A percentile compares a stretch with the other conserved stretches of the same genome.
Evolutionary conservation across 2,113 vertebrate genomes (phyloP).

Genomic region (Chroicocephalus ridibundus): DNA sequence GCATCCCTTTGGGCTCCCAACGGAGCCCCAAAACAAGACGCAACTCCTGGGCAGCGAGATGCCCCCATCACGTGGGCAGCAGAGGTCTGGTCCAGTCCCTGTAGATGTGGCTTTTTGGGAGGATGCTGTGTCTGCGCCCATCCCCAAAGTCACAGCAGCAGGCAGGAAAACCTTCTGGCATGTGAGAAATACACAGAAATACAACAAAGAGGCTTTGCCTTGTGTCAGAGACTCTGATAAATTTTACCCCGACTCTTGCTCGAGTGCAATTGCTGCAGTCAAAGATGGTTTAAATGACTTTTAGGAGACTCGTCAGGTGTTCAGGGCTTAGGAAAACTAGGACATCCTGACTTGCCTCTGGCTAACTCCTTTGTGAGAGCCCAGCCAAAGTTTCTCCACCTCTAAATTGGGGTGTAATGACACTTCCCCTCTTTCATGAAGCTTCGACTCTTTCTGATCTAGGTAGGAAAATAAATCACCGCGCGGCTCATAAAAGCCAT

Average conservation of each 20-base stretch:
- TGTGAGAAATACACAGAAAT: neutral
- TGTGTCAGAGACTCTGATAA: neutral
- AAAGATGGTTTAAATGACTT: neutral
- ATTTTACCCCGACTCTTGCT: neutral
- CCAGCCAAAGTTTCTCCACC: constrained; percentile 37
- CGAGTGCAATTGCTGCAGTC: neutral
- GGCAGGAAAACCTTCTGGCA: neutral
- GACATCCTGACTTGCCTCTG: constrained; percentile 34
- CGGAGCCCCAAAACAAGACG: accelerated
- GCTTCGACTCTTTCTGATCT: constrained; percentile 27
- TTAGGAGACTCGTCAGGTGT: constrained; percentile 13
- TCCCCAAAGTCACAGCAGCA: neutral
- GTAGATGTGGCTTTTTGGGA: accelerated
- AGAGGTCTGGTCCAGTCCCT: neutral
- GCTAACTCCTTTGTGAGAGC: constrained; percentile 49
- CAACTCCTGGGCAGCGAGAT: neutral
- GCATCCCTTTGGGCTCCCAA: neutral
- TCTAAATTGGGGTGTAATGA: constrained; percentile 43
- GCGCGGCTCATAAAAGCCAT: constrained; percentile 9
- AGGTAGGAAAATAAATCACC: constrained; percentile 31
- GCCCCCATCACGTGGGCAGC: accelerated
- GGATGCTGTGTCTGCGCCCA: neutral
- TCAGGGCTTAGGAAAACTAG: constrained; percentile 28
- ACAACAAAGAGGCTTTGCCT: neutral
- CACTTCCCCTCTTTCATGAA: constrained; percentile 58